Percentiles rank a stretch among this genome's conserved stretches.
These are phyloP conservation scores for Hiodon tergisus DNA, from an alignment of 2,113 vertebrate genomes.

Conservation along the genomic window DNA sequence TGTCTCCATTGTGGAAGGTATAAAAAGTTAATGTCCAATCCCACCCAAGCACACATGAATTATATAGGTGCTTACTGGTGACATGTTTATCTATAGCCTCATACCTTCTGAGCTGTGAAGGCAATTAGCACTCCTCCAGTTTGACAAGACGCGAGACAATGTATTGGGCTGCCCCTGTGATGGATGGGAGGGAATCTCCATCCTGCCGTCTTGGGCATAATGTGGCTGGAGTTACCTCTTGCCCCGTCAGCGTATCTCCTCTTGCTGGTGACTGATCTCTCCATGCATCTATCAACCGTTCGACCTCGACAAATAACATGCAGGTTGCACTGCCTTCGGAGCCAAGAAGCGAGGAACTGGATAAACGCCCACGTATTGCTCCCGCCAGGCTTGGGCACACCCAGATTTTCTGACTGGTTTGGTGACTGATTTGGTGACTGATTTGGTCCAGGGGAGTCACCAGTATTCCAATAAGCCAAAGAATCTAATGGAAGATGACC, in stretches of 20 bases:
- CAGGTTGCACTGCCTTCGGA: not conserved
- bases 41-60: conserved; percentile 14
- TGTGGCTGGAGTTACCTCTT: conserved; percentile 10
- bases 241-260: not conserved
- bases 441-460: too few species aligned
- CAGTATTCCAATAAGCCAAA: too few species aligned
- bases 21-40: conserved; percentile 19
- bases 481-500: too few species aligned
- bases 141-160: conserved; percentile 12
- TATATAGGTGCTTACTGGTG: conserved; percentile 19
- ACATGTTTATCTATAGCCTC: conserved; percentile 19
- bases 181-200: conserved; percentile 9
- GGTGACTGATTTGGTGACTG: too few species aligned
- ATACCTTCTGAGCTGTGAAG: conserved; percentile 17
- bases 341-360: too few species aligned
- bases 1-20: conserved; percentile 21
- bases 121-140: conserved; percentile 18
- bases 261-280: conserved; percentile 6
- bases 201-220: not conserved
- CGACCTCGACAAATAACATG: not conserved
- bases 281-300: not conserved
- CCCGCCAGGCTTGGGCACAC: not conserved
- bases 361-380: not conserved
- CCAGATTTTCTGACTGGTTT: too few species aligned
- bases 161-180: not conserved